Evolutionary conservation across 2,797 vertebrate genomes (phyloP), one percentile per base, ranked within the genome.

Genomic region (Sphenodon punctatus): DNA sequence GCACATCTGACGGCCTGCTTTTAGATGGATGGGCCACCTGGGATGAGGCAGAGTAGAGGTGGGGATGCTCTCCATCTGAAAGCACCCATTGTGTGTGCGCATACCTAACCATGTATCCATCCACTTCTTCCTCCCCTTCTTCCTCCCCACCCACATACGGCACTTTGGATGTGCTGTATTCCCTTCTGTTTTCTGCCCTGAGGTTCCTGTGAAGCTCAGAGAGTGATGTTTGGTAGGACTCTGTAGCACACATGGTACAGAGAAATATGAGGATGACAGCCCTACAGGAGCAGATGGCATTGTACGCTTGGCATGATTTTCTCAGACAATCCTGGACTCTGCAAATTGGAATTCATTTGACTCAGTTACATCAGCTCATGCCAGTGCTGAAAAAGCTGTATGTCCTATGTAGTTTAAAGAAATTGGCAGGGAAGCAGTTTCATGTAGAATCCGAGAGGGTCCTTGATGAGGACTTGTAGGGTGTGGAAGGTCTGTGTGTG

Each of bases 281-380:
- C n/a, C 90, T 94, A 80, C 83, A 91, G 84, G 92, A 96, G 91
- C 95, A 96, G 96, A 96, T 96, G 96, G 95, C 89, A 90, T 75
- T 91, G 74, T 88, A 91, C 4, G 71, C 90, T 92, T 95, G 93
- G 92, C 90, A 93, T 92, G 82, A 85, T 94, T 95, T 93, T 92
- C 89, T 90, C 90, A 94, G 93, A 93, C 91, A 95, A 93, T 92
- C 86, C 85, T 93, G 91, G 78, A 86, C 87, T 78, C 86, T 78
- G 88, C 65, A 85, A 91, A 90, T 88, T 93, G 93, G 94, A 94
- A 92, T 92, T 95, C 92, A 80, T 86, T 93, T 77, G 80, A 70
- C 86, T 87, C 87, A 70, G 84, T 93, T 91, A 78, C 88, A 78
- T 91, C 88, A 90, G 87, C 88, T 91, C 88, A 82, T 91, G 89